Evolutionary conservation across 2,888 invertebrate genomes (phyloP), one percentile per base, ranked within the genome.

Genomic region (Argyresthia albistria): DNA sequence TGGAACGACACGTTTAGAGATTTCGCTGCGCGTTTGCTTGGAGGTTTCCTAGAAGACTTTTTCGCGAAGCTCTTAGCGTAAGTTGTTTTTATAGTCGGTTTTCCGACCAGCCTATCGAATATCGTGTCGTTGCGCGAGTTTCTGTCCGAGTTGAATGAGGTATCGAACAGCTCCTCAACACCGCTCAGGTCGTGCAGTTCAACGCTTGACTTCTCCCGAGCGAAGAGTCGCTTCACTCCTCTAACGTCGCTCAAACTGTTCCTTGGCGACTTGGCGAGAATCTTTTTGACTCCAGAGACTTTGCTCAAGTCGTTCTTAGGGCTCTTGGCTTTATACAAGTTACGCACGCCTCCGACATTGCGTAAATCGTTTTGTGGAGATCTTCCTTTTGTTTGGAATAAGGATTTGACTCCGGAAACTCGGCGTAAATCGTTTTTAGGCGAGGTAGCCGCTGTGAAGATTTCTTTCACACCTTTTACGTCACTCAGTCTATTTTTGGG

Each of bases 201-300:
- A 35, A 64, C 61, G 4, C 56, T 54, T 1, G 51, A 56, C 16
- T 59, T 66, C 12, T 61, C 58, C 14, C 59, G 59, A 76, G 39
- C 62, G 55, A 81, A 79, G 49, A 88, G 55, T 8, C 63, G 61
- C 54, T 70, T 74, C 0, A 88, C 78, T 0, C 86, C 87, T 46
- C 72, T 58, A 0, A 88, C 70, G 57, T 84, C 74, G 8, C 67
- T 66, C 45, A 84, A 58, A 50, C 79, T 76, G 57, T 84, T 80
- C 50, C 65, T 67, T 0, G 81, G 80, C 0, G 77, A 69, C 35
- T 66, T 61, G 8, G 55, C 59, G 51, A 75, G 67, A 1, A 74
- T 51, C 2, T 55, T 58, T 65, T 69, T 73, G 0, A 76, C 68
- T 6, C 72, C 69, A 0, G 64, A 59, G 0, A 76, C 66, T 39